These are phyloP conservation scores for Actinostola sp. DNA, from an alignment of 92 coral and sea anemone species.

Conservation along the genomic window DNA sequence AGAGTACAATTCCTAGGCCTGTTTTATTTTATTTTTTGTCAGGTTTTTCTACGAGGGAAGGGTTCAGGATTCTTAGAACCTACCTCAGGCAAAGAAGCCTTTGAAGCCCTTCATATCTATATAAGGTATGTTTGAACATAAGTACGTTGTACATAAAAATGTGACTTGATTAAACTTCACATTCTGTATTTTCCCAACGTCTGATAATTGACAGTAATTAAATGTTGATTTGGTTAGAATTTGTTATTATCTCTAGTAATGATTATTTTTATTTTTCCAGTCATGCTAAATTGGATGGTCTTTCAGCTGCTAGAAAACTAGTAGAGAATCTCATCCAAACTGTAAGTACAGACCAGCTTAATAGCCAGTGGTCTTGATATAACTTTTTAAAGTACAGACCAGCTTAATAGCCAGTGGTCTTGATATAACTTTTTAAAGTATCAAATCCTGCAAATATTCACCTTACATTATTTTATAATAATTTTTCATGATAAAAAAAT, in stretches of 20 bases:
- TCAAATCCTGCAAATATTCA: too few species aligned
- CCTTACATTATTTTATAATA: not conserved
- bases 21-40: not conserved
- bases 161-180: not conserved
- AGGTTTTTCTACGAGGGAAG: conserved; percentile 91
- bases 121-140: conserved; percentile 67
- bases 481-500: not conserved
- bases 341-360: conserved; percentile 51
- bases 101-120: conserved; percentile 94
- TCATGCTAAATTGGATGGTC: conserved; percentile 88
- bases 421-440: too few species aligned
- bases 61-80: conserved; percentile 98
- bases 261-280: conserved; percentile 28
- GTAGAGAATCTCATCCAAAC: conserved; percentile 93
- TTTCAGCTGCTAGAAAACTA: conserved; percentile 91
- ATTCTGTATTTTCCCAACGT: conserved; percentile 1
- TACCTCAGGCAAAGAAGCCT: conserved; percentile 98
- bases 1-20: too few species aligned
- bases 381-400: too few species aligned
- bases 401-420: too few species aligned
- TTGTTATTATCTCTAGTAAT: not conserved
- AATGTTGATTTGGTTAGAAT: too few species aligned
- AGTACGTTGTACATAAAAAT: not conserved
- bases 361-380: too few species aligned
- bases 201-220: too few species aligned